These are phyloP conservation scores for Plotosus lineatus DNA, from an alignment of 2,113 vertebrate species.

Conservation along the genomic window DNA sequence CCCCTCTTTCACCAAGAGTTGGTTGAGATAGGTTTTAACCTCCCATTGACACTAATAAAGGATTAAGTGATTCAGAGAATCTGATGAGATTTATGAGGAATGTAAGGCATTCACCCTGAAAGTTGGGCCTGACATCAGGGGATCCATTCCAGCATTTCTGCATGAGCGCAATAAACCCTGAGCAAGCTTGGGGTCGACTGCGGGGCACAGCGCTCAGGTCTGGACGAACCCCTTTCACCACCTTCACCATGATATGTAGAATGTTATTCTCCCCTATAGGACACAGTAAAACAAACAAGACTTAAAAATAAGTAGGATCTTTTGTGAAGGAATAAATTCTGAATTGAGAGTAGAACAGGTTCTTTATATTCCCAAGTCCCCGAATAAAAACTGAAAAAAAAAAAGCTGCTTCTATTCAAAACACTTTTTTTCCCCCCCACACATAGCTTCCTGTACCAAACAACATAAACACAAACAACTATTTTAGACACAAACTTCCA, in stretches of 20 bases:
- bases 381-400: slow-evolving; percentile 33
- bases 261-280: slow-evolving; percentile 93
- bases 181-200: slow-evolving; percentile 81
- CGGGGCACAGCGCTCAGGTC: slow-evolving; percentile 84
- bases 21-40: no score
- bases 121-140: slow-evolving; percentile 83
- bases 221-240: slow-evolving; percentile 91
- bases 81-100: not conserved
- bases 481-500: slow-evolving; percentile 17
- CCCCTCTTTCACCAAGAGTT: no score
- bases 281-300: slow-evolving; percentile 3
- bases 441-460: slow-evolving; percentile 49
- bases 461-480: slow-evolving; percentile 55
- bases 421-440: slow-evolving; percentile 50
- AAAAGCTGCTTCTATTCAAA: slow-evolving; percentile 19
- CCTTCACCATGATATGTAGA: slow-evolving; percentile 97
- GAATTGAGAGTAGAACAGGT: not conserved
- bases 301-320: no score
- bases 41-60: no score
- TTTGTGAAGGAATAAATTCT: no score
- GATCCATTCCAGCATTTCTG: slow-evolving; percentile 87
- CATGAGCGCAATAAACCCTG: slow-evolving; percentile 86
- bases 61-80: no score
- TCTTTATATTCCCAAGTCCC: slow-evolving; percentile 49
- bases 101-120: slow-evolving; percentile 80